phyloP scores from a whole-genome alignment of 2,888 invertebrate species.

The Caenorhabditis angaria region DNA sequence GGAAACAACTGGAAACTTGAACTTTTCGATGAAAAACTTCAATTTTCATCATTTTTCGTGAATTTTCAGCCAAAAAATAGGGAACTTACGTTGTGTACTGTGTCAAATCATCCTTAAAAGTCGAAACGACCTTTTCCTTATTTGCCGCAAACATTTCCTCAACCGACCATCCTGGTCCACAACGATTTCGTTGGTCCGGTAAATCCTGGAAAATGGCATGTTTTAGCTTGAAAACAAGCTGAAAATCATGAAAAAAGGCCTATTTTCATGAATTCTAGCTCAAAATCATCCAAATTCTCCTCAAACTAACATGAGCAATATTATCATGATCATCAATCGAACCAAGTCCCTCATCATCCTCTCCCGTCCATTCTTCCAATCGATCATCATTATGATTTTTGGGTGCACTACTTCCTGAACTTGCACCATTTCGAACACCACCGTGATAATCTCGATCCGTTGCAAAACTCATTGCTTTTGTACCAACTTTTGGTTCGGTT shows the following conservation, averaged over 20 bases:
- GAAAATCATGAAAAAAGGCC: too few relatives aligned
- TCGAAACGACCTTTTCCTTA: conserved; percentile 87
- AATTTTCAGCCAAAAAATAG: background rate
- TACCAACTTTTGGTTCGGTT: conserved; percentile 32
- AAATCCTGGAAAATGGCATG: conserved; percentile 1
- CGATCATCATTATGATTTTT: conserved; percentile 34
- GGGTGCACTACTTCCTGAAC: too few relatives aligned
- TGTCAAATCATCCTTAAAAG: conserved; percentile 88
- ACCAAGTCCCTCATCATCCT: conserved; percentile 38
- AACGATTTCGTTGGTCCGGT: conserved; percentile 16
- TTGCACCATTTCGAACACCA: background rate
- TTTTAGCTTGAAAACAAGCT: too few relatives aligned
- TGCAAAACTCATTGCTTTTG: conserved; percentile 41
- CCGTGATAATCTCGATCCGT: conserved; percentile 54
- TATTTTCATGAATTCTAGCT: too few relatives aligned
- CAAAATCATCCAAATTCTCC: too few relatives aligned
- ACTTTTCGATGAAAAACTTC: too few relatives aligned
- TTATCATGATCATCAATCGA: conserved; percentile 27
- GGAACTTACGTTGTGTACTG: conserved; percentile 81
- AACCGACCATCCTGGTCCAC: conserved; percentile 86
- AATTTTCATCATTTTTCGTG: too few relatives aligned
- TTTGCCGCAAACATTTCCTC: conserved; percentile 96
- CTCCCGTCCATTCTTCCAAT: conserved; percentile 45
- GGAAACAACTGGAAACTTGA: too few relatives aligned
- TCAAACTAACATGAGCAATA: conserved; percentile 8